Percentiles rank a stretch among this genome's conserved stretches.
These are phyloP conservation scores for Lasiurus cinereus DNA, from an alignment of 2,113 vertebrate species.

Conservation along the genomic window DNA sequence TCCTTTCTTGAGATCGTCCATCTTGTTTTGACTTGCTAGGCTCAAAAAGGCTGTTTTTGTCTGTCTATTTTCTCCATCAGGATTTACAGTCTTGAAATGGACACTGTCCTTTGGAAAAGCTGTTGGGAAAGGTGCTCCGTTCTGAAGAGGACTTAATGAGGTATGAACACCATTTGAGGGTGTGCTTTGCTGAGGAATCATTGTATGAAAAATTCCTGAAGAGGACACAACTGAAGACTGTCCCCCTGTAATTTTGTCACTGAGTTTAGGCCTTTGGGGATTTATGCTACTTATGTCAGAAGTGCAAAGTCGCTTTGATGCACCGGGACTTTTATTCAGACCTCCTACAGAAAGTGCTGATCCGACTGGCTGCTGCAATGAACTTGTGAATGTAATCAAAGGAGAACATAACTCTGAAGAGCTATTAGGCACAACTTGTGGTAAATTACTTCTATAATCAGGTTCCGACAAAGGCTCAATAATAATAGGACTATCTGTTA, in stretches of 20 bases:
- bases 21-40: conserved; percentile 48
- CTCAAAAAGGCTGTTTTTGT: conserved; percentile 7
- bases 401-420: conserved; percentile 56
- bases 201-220: conserved; percentile 13
- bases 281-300: conserved; percentile 26
- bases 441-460: conserved; percentile 54
- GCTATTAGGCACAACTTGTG: conserved; percentile 66
- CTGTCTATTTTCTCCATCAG: not conserved
- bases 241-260: not conserved
- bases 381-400: conserved; percentile 26
- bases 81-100: not conserved
- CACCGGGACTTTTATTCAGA: not conserved
- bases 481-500: conserved; percentile 76
- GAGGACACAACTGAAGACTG: conserved; percentile 20
- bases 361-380: conserved; percentile 23
- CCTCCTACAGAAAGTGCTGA: conserved; percentile 37
- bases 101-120: conserved; percentile 60
- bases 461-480: conserved; percentile 72
- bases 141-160: conserved; percentile 57
- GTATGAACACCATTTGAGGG: not conserved
- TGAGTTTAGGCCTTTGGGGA: conserved; percentile 62
- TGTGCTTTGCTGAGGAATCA: conserved; percentile 30
- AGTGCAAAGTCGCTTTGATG: conserved; percentile 34
- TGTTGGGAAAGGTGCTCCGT: conserved; percentile 51
- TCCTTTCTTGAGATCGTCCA: conserved; percentile 36